Percentiles rank a stretch among this genome's conserved stretches.
Conservation (phyloP, 2,113 vertebrate species). For the Gallinago media region DNA sequence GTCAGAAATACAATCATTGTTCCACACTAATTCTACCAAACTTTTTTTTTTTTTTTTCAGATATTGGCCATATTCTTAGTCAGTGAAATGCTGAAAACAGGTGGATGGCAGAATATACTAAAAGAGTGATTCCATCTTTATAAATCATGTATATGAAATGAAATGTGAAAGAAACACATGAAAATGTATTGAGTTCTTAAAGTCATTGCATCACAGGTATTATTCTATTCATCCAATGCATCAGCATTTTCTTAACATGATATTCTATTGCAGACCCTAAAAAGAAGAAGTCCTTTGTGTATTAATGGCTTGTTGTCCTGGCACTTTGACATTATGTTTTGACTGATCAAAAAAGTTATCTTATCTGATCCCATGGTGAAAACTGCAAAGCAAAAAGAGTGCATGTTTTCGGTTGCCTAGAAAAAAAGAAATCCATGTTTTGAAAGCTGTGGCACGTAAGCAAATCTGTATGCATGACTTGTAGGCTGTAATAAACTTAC, state of each 20-base stretch:
- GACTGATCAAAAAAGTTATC: neutral
- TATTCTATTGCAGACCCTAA: neutral
- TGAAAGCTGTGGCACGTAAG: neutral
- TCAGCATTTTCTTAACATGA: neutral
- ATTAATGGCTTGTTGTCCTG: neutral
- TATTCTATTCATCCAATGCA: neutral
- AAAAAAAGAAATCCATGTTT: neutral
- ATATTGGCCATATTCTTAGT: neutral
- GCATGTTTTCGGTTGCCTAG: neutral
- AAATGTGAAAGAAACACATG: neutral
- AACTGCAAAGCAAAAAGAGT: neutral
- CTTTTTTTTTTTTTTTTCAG: neutral
- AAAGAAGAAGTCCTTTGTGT: neutral
- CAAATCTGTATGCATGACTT: neutral
- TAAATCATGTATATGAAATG: neutral
- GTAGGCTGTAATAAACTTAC: neutral
- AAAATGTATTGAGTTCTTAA: neutral
- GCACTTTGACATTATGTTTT: neutral
- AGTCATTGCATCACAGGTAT: neutral
- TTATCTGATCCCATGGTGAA: neutral
- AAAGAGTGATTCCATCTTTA: neutral
- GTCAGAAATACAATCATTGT: neutral
- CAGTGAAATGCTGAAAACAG: neutral
- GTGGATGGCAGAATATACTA: neutral
- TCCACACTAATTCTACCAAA: neutral